phyloP scores from a whole-genome alignment of 2,797 vertebrate genomes.

The Protonibea diacanthus region DNA sequence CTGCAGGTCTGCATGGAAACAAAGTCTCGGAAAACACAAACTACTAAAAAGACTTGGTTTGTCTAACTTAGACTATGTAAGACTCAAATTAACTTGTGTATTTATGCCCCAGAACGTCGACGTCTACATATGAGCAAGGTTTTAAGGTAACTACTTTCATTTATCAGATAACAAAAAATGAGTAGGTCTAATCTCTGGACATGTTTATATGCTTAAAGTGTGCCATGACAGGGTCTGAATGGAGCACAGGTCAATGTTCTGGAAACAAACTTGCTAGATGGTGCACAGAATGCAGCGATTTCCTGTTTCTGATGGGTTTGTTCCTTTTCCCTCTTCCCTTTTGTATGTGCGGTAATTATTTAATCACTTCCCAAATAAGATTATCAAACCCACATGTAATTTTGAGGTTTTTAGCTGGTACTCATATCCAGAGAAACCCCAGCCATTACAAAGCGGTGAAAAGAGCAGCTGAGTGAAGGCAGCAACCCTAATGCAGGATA shows the following conservation, averaged over 20 bases:
- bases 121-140: background rate
- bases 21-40: background rate
- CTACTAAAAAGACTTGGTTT: background rate
- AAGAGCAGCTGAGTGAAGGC: constrained; percentile 47
- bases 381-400: constrained; percentile 19
- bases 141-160: background rate
- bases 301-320: background rate
- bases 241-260: background rate
- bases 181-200: background rate
- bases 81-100: background rate
- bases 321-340: background rate
- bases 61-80: background rate
- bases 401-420: constrained; percentile 29
- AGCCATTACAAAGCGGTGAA: constrained; percentile 30
- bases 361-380: background rate
- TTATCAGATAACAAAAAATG: background rate
- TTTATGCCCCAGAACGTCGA: background rate
- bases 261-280: background rate
- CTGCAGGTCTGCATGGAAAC: background rate
- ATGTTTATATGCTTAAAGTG: background rate
- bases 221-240: background rate
- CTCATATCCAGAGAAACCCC: constrained; percentile 4
- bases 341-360: background rate
- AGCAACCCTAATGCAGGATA: constrained; percentile 44
- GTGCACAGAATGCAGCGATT: background rate